These are phyloP conservation scores for Cottoperca gobio DNA, from an alignment of 2,797 vertebrate species.

Conservation along the genomic window DNA sequence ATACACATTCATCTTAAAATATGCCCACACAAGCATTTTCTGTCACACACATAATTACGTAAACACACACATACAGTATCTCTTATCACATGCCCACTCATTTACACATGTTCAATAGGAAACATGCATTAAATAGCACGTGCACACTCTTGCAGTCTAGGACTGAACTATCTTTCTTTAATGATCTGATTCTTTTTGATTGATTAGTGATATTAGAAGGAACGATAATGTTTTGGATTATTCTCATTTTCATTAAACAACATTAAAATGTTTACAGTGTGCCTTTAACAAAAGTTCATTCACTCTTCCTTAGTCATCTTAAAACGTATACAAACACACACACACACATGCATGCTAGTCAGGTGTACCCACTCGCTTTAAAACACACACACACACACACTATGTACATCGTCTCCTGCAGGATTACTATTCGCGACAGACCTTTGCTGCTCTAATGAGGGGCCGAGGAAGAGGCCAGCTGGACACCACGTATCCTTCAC, in stretches of 20 bases:
- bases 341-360: not conserved
- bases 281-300: no score
- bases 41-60: not conserved
- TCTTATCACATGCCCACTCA: not conserved
- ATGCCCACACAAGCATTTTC: constrained; percentile 32
- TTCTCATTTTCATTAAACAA: not conserved
- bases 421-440: constrained; percentile 73
- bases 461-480: constrained; percentile 72
- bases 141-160: no score
- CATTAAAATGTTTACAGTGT: not conserved
- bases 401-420: constrained; percentile 24
- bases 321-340: not conserved
- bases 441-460: constrained; percentile 78
- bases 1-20: not conserved
- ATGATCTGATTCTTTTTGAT: no score
- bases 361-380: not conserved
- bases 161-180: no score
- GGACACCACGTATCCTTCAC: constrained; percentile 75
- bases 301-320: not conserved
- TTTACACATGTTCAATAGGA: not conserved
- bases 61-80: not conserved
- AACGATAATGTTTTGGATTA: not conserved
- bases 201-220: not conserved
- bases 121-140: not conserved
- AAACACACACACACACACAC: constrained; percentile 10